phyloP scores from a whole-genome alignment of 2,888 invertebrate species.

The Thereva unica region DNA sequence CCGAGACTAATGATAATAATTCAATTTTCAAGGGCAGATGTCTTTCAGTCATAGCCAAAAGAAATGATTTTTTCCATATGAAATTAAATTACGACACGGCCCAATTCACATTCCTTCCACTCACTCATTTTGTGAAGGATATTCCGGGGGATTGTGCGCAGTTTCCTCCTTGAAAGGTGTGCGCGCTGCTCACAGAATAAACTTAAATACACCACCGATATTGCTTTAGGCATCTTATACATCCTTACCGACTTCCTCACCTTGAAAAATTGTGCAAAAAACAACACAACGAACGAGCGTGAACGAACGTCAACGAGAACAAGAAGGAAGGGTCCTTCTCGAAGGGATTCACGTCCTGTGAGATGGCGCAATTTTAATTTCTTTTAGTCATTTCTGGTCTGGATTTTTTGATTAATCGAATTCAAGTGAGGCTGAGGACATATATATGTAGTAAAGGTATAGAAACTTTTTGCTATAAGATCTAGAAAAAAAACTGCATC shows the following conservation, averaged over 20 bases:
- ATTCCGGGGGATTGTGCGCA: background rate
- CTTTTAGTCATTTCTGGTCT: background rate
- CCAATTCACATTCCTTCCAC: constrained; percentile 30
- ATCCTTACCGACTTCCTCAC: constrained; percentile 23
- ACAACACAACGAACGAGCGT: constrained; percentile 20
- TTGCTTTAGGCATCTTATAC: constrained; percentile 13
- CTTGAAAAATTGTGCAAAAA: constrained; percentile 17
- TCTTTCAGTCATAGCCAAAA: constrained; percentile 4
- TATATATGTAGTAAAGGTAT: background rate
- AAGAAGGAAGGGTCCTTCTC: constrained; percentile 14
- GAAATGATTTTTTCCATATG: constrained; percentile 19
- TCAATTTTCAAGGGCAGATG: constrained; percentile 37
- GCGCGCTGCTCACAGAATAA: background rate
- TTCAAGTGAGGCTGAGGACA: constrained; percentile 2
- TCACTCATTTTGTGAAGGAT: background rate
- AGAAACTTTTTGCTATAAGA: no score
- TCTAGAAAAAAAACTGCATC: no score
- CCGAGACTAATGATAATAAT: constrained; percentile 26
- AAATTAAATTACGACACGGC: constrained; percentile 37
- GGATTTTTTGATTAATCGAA: constrained; percentile 27
- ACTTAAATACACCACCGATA: background rate
- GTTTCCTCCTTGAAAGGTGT: constrained; percentile 22
- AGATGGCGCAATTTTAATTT: background rate
- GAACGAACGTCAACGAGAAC: background rate
- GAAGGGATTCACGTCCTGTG: background rate